Evolutionary conservation across 2,888 invertebrate species (phyloP), one percentile per base, ranked within the genome.

Genomic region (Acanthopleura granulata): DNA sequence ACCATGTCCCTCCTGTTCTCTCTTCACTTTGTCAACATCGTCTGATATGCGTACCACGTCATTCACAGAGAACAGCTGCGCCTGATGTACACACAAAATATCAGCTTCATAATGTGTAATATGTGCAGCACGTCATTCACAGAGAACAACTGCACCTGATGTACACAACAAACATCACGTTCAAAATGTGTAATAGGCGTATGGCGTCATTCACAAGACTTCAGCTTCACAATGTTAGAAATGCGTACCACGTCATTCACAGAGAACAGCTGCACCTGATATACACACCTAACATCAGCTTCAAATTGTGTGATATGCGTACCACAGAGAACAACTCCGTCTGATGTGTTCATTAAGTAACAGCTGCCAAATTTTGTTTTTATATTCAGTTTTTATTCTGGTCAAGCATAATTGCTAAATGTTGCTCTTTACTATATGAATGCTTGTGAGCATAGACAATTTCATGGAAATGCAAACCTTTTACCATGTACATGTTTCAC

Each of bases 151-250:
- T 93, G 93, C n/a, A 89, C 85, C 89, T 90, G 77, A 16, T 78
- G 74, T 73, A 70, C 72, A 73, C 50, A 69, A 3, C 3, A 40
- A 40, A 40, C 3, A 9, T 40, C 40, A 40, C 9, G 9, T 40
- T 3, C 40, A 40, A 9, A 40, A n/a, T n/a, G 78, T 92, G 93
- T 75, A 94, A 93, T 69, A 96, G 93, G 83, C 93, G 93, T 70
- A 96, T 95, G 78, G 94, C 92, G 90, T 96, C 96, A 22, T 95
- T 95, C n/a, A n/a, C n/a, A n/a, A n/a, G n/a, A n/a, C n/a, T n/a
- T n/a, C n/a, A n/a, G n/a, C n/a, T n/a, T n/a, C n/a, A n/a, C n/a
- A n/a, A n/a, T n/a, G n/a, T n/a, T n/a, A n/a, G n/a, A n/a, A n/a
- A n/a, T n/a, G n/a, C n/a, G n/a, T n/a, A n/a, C n/a, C n/a, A n/a